Base-by-base conservation (phyloP, 1,140 invertebrate genomes). In the Aphis gossypii region DNA sequence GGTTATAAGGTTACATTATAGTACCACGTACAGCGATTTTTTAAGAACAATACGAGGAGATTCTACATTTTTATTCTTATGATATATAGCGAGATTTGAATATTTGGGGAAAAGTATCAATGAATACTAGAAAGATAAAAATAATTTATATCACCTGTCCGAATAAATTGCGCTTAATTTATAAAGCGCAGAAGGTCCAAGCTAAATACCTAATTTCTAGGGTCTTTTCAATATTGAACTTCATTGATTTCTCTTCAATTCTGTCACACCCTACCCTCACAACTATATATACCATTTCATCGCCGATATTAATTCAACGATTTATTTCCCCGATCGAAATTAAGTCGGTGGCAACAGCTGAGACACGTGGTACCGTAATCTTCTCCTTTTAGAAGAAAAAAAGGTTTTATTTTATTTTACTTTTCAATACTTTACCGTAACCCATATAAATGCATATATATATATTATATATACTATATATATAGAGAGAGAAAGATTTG, bases 141-240 rank as follows among this genome's bases (percentile, higher is more conserved):
- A 60, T 46, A 87, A 87, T 87, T 68, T 84, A 84, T 93, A 93
- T 56, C 82, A 35, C 21, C 92, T 84, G 82, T 86, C 92, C 82
- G 38, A 86, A 93, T 93, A 41, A 93, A 93, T 25, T 93, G 92
- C 92, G 2, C 35, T 84, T 93, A 93, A 93, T 93, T 86, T 93
- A 93, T 93, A 86, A 93, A 30, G 76, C 82, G 11, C 48, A 51
- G n/a, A 56, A 41, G 44, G 92, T 86, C 48, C 82, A n/a, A 56
- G 48, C 25, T 93, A 93, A 86, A 93, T 93, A 84, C 56, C 48
- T 82, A 86, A 84, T 93, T 93, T 54, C 48, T 54, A 84, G 92
- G 92, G 76, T 54, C 48, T 93, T 56, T 93, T 93, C 14, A 11
- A 35, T 51, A 54, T 86, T 93, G 76, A 54, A 54, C 82, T 86